A percentile compares a stretch with the other conserved stretches of the same genome.
These are phyloP conservation scores for Steatornis caripensis DNA, from an alignment of 2,113 vertebrate species.

Conservation along the genomic window DNA sequence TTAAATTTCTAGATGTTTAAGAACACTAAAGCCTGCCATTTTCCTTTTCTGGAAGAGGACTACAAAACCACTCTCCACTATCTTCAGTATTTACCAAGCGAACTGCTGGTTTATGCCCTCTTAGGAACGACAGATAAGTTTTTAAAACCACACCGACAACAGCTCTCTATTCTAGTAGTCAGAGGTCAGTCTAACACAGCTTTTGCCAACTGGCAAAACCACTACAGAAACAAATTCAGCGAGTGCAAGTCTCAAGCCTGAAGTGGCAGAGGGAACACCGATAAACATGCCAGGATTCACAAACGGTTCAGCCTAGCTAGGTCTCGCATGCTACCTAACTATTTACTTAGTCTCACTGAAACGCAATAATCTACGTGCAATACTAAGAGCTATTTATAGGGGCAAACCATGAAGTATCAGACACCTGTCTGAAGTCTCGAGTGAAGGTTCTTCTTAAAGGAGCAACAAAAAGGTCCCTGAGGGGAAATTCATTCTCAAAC, in stretches of 20 bases:
- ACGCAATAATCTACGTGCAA: neutral
- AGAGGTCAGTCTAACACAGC: neutral
- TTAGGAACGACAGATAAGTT: neutral
- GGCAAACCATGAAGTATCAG: neutral
- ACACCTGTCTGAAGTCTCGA: neutral
- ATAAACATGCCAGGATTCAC: neutral
- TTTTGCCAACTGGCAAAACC: neutral
- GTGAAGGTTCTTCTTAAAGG: neutral
- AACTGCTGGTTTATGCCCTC: neutral
- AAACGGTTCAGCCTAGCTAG: neutral
- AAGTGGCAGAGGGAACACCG: neutral
- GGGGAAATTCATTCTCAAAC: neutral
- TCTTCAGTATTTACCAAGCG: conserved; percentile 30
- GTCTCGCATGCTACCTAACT: neutral
- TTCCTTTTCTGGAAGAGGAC: neutral
- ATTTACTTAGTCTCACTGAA: neutral
- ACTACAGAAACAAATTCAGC: neutral
- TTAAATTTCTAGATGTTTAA: neutral
- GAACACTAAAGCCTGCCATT: neutral
- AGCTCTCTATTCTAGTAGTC: neutral
- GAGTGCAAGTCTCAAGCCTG: neutral
- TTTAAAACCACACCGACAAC: conserved; percentile 1
- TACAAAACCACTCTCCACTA: neutral
- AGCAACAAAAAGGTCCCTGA: neutral
- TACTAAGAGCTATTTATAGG: neutral